Evolutionary conservation across 2,888 invertebrate species (phyloP), one percentile per base, ranked within the genome.

Genomic region (Myopa testacea): DNA sequence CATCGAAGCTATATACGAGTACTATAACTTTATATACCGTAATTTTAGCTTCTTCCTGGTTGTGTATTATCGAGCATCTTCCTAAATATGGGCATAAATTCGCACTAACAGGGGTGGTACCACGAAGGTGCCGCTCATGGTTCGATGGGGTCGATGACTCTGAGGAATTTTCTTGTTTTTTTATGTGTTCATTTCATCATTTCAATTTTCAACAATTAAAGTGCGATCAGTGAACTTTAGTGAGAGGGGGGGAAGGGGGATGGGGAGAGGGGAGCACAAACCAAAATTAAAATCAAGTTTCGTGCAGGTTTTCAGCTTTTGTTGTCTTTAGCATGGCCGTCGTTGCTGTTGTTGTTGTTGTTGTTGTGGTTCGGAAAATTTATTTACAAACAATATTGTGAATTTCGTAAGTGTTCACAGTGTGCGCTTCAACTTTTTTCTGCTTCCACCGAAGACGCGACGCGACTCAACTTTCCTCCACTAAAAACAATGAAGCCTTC

Each of bases 151-250:
- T 45, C 45, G 10, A 45, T 3, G 45, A 10, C 45, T 45, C 45
- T 45, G 45, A 45, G 45, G 45, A 1, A 45, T 45, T 45, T 45
- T 45, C 45, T 45, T 45, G 45, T 8, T 45, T 45, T 45, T 45
- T 45, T 45, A 8, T 45, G 6, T 8, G 1, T 8, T 3, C 45
- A 45, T 45, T 45, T 45, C 45, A 45, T 55, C 5, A 55, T 55
- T 70, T 19, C 50, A 70, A 65, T 52, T 50, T 50, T 52, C 12
- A 52, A 26, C 73, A 60, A 19, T 70, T 72, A 58, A 55, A 58
- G 26, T 26, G 45, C 75, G 75, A 69, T 76, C 76, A 76, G 45
- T 76, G 76, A 76, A 76, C 76, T 69, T 45, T 14, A 63, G n/a
- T 50, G 16, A 8, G 37, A 37, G 65, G 37, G 62, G 62, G 10